Evolutionary conservation across 2,888 invertebrate species (phyloP).

Genomic region (Tortrix viridana): DNA sequence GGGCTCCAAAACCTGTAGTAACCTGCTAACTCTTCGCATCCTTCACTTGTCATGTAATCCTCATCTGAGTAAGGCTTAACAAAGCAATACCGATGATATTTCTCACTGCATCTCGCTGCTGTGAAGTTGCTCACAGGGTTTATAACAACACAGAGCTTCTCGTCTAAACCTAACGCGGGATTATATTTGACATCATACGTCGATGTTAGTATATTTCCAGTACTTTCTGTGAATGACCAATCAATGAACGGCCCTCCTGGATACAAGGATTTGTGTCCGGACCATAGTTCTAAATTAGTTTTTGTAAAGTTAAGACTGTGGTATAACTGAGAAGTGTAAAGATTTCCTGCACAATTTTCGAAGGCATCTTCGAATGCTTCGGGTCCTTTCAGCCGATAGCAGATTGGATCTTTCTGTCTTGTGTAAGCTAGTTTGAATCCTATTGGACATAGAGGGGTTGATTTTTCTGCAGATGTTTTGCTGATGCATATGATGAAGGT

Average conservation of each 20-base stretch:
- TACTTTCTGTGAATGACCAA: constrained; percentile 63
- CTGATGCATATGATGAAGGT: constrained; percentile 49
- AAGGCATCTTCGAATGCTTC: constrained; percentile 67
- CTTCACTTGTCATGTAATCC: constrained; percentile 49
- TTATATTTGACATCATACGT: constrained; percentile 58
- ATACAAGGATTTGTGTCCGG: constrained; percentile 71
- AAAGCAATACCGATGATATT: constrained; percentile 70
- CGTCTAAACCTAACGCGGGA: constrained; percentile 50
- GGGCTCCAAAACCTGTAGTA: constrained; percentile 66
- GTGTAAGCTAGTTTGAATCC: constrained; percentile 62
- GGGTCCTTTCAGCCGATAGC: constrained; percentile 70
- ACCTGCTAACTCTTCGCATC: constrained; percentile 54
- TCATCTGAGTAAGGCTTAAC: constrained; percentile 60
- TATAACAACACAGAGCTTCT: constrained; percentile 66
- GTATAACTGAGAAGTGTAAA: constrained; percentile 61
- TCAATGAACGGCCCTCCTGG: constrained; percentile 74
- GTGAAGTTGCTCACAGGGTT: constrained; percentile 62
- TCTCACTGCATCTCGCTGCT: constrained; percentile 64
- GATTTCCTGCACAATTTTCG: constrained; percentile 68
- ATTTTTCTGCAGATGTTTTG: constrained; percentile 41
- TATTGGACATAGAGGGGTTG: constrained; percentile 60
- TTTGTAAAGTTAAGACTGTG: constrained; percentile 57
- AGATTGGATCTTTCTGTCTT: constrained; percentile 53
- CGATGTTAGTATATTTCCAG: constrained; percentile 54
- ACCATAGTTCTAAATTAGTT: constrained; percentile 65